Conservation (phyloP, 2,888 invertebrate species). For the Cerastis leucographa region DNA sequence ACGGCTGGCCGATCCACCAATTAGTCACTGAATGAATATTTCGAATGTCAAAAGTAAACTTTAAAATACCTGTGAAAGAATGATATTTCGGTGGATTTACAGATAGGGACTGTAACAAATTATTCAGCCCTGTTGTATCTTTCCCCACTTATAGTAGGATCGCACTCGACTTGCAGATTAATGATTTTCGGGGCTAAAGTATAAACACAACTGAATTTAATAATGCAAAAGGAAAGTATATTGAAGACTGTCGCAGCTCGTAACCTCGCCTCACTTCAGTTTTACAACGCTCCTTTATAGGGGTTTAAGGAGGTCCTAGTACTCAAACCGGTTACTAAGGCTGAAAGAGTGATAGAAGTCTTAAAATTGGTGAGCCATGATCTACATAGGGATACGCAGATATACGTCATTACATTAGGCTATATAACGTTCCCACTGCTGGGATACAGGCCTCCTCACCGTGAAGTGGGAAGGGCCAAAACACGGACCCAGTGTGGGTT, state of each 20-base stretch:
- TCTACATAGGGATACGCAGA: conserved; percentile 37
- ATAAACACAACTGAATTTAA: conserved; percentile 43
- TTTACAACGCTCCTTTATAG: conserved; percentile 51
- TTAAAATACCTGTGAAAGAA: conserved; percentile 23
- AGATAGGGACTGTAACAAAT: neutral
- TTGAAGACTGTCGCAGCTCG: conserved; percentile 40
- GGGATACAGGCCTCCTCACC: neutral
- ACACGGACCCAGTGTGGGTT: neutral
- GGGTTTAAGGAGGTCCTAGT: conserved; percentile 43
- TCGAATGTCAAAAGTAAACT: conserved; percentile 29
- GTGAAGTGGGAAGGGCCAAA: neutral
- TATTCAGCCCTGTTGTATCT: neutral
- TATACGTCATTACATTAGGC: neutral
- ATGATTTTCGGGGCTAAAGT: conserved; percentile 14
- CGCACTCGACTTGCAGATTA: conserved; percentile 24
- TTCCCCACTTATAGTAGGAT: neutral
- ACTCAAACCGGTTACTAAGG: conserved; percentile 40
- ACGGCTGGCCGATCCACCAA: conserved; percentile 42
- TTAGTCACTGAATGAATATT: conserved; percentile 52
- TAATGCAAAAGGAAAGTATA: conserved; percentile 48
- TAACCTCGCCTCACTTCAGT: conserved; percentile 61
- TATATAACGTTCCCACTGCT: neutral
- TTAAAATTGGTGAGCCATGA: conserved; percentile 42
- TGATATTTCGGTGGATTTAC: conserved; percentile 17
- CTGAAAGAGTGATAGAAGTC: conserved; percentile 28